Base-by-base conservation (phyloP, 2,888 invertebrate genomes). In the Bombyx huttoni region DNA sequence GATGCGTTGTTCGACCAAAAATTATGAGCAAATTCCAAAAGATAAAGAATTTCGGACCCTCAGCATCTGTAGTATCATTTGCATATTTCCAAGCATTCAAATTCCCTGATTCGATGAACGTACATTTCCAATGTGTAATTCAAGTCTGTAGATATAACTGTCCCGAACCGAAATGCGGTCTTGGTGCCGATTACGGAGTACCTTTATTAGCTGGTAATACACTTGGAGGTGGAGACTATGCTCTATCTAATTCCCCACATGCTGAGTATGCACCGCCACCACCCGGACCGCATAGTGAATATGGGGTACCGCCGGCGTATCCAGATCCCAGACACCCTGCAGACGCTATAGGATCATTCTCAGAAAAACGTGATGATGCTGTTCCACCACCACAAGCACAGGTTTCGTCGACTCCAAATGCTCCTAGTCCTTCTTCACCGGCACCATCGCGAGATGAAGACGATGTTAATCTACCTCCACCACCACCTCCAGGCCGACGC, bases 71-170 rank as follows among this genome's bases (percentile, higher is more conserved):
- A 5, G 96, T 97, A 13, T 96, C 96, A 51, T 97, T 97, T 74
- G 97, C 97, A 12, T 96, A 97, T 86, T 97, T 97, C 94, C 97
- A 97, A 86, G 97, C 97, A 7, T 97, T 97, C 89, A 97, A 97
- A 82, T 97, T 97, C 92, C 97, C 97, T 1, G 97, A 97, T 78
- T 96, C 96, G 10, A 97, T 97, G 97, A 97, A 97, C 76, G 97
- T 97, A 3, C 97, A 97, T 90, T 97, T 97, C 94, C 97, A 97
- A 79, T 97, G 97, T 75, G 96, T 97, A 48, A 97, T 97, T 64
- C 97, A 97, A 89, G 97, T 97, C 5, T 97, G 97, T 71, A 91
- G 97, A 64, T 96, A 96, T 79, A 96, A 97, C 74, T 97, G 97
- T 65, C 97, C 97, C 1, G 96, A 97, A 72, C 96, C 96, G 3